A percentile compares a stretch with the other conserved stretches of the same genome.
These are phyloP conservation scores for Synanthedon formicaeformis DNA, from an alignment of 2,888 invertebrate genomes.

Conservation along the genomic window DNA sequence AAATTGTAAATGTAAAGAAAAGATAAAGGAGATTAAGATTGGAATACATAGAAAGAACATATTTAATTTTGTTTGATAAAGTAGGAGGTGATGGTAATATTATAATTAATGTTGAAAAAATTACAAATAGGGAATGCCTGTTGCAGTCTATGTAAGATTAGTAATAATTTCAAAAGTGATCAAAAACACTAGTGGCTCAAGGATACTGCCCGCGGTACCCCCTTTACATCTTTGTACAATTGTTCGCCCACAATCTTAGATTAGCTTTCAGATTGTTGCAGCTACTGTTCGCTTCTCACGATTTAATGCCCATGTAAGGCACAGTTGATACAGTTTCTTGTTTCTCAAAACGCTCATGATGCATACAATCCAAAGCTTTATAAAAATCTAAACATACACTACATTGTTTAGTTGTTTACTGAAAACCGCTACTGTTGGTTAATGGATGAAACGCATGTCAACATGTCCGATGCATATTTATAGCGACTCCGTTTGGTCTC, in stretches of 20 bases:
- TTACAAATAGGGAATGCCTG: too few relatives aligned
- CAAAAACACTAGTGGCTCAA: conserved; percentile 20
- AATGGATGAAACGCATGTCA: conserved; percentile 38
- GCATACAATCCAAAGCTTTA: conserved; percentile 16
- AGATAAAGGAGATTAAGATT: too few relatives aligned
- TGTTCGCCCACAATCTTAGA: conserved; percentile 18
- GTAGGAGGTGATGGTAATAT: too few relatives aligned
- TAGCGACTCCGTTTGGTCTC: conserved; percentile 26
- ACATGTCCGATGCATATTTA: conserved; percentile 40
- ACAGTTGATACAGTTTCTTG: conserved; percentile 18
- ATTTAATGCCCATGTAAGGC: conserved; percentile 12
- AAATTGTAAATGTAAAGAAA: too few relatives aligned
- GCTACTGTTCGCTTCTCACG: conserved; percentile 18
- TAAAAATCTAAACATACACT: conserved; percentile 20
- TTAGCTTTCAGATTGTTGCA: conserved; percentile 34
- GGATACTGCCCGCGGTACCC: conserved; percentile 28
- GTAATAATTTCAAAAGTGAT: background rate
- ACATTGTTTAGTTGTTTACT: conserved; percentile 37
- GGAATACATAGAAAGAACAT: too few relatives aligned
- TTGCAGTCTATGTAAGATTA: too few relatives aligned
- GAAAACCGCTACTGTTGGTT: conserved; percentile 42
- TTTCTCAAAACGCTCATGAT: conserved; percentile 8
- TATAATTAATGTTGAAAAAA: too few relatives aligned
- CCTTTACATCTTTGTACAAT: conserved; percentile 26
- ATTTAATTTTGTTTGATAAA: too few relatives aligned